Evolutionary conservation across 92 coral and sea anemone genomes (phyloP), one percentile per base, ranked within the genome.

Genomic region (Ricordea florida): DNA sequence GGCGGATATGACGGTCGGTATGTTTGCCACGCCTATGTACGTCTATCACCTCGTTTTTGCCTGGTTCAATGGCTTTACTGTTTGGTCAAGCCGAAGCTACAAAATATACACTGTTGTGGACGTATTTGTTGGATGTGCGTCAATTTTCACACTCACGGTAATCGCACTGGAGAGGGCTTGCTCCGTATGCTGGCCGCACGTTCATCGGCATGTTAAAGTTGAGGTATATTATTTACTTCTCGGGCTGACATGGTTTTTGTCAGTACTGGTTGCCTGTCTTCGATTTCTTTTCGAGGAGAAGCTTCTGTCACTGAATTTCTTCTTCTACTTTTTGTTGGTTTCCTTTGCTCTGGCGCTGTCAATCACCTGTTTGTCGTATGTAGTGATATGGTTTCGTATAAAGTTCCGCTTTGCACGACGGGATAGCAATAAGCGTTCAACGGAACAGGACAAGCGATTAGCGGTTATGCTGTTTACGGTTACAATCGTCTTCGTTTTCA

Each of bases 1-100:
- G 9, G 97, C 97, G 3, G 97, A 91, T 27, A 85, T 91, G 33
- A 29, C 87, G 57, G 97, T 91, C 22, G 97, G 97, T 1, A 74
- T 84, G 2, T 79, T 83, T 6, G 97, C 97, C 2, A 87, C 83
- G 5, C 97, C 97, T 3, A 79, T 87, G 84, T 87, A 82, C 24
- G 79, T 89, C 1, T 87, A 91, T 17, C 81, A 83, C 66, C 28
- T 83, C 36, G 81, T 77, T 13, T 60, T 76, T 6, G 69, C 82
- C 17, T 73, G 92, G 82, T 32, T 50, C n/a, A 59, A 68, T 29
- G 97, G 97, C 9, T 0, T 5, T n/a, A 43, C 10, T 11, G 93
- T 78, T 6, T 91, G 84, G 85, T 4, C 15, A 13, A 26, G 44
- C 4, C 55, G 49, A 35, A 78, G 80, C 30, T 87, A 37, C 62